A percentile compares a stretch with the other conserved stretches of the same genome.
Conservation (phyloP, 2,113 vertebrate species). For the Myrmecophaga tridactyla region DNA sequence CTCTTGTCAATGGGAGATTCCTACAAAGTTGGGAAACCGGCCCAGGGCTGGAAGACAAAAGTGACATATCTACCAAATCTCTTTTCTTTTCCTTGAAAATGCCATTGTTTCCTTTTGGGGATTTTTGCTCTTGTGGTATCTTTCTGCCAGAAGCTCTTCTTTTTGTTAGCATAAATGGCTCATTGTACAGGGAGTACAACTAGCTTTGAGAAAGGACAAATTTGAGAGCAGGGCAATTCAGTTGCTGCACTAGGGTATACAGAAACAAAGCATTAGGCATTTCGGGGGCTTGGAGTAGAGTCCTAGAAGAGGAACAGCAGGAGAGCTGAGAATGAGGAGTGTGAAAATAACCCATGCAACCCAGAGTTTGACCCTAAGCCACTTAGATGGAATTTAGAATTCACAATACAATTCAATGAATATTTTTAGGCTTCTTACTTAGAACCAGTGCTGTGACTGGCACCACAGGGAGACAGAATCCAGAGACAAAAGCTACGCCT, state of each 20-base stretch:
- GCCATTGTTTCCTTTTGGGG: background rate
- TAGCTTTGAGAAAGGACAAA: background rate
- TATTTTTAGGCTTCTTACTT: conserved; percentile 7
- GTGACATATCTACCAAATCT: too few species aligned
- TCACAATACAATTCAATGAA: background rate
- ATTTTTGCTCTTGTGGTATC: background rate
- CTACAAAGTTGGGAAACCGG: background rate
- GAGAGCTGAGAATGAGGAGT: background rate
- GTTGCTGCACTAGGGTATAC: background rate
- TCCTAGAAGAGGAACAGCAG: background rate
- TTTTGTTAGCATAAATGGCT: background rate
- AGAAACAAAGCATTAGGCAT: background rate
- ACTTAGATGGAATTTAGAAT: background rate
- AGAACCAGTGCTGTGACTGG: background rate
- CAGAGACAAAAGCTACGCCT: background rate
- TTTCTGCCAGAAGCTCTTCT: background rate
- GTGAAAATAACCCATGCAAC: background rate
- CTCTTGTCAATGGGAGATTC: background rate
- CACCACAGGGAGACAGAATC: background rate
- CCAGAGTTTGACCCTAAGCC: background rate
- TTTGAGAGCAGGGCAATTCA: background rate
- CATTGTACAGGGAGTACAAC: background rate
- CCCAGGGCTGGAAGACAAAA: too few species aligned
- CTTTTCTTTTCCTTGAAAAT: background rate
- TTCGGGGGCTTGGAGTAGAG: background rate